Percentiles rank a stretch among this genome's conserved stretches.
phyloP scores from a whole-genome alignment of 2,797 vertebrate genomes.

The Semotilus atromaculatus region DNA sequence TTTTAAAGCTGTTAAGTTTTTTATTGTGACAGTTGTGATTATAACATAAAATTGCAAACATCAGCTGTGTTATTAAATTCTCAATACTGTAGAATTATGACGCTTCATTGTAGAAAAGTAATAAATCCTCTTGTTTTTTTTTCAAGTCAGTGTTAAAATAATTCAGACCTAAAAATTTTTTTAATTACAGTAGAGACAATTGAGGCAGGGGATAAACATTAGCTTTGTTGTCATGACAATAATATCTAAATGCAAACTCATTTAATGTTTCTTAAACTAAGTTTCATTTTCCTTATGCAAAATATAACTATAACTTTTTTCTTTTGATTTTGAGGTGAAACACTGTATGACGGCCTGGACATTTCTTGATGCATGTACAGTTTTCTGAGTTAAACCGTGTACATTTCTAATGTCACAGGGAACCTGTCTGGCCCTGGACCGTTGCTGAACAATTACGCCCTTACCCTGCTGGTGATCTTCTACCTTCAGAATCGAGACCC shows the following conservation, averaged over 20 bases:
- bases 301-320: neutral
- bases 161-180: neutral
- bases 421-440: conserved; percentile 85
- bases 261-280: neutral
- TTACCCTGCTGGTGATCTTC: conserved; percentile 89
- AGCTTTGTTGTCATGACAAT: neutral
- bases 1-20: neutral
- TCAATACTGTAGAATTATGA: neutral
- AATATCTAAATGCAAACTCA: neutral
- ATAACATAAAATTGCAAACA: too few species aligned
- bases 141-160: neutral
- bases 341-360: neutral
- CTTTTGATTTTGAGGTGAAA: neutral
- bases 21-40: neutral
- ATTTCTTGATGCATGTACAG: neutral
- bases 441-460: conserved; percentile 91
- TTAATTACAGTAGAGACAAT: neutral
- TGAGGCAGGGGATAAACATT: too few species aligned
- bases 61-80: too few species aligned
- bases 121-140: neutral
- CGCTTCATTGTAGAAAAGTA: neutral
- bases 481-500: conserved; percentile 89
- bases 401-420: conserved; percentile 68
- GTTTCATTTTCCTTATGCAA: neutral
- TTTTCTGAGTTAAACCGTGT: conserved; percentile 1